Evolutionary conservation across 2,888 invertebrate species (phyloP).

Genomic region (Leptopilina myrica): DNA sequence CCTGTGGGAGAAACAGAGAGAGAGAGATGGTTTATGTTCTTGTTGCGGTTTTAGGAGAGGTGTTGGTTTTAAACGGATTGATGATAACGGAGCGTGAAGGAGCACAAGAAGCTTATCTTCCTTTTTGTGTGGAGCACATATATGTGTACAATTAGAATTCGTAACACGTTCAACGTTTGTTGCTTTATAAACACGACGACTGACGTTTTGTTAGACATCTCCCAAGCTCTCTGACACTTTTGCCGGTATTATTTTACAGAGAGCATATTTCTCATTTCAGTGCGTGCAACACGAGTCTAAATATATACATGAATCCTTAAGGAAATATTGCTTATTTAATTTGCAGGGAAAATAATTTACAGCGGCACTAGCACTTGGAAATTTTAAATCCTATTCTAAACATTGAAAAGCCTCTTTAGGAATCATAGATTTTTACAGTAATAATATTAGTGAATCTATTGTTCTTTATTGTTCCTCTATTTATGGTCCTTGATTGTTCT

Average conservation of each 20-base stretch:
- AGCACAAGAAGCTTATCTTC: slow-evolving; percentile 11
- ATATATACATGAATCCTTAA: slow-evolving; percentile 2
- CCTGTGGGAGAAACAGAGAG: neutral
- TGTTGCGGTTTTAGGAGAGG: slow-evolving; percentile 3
- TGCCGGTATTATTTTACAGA: slow-evolving; percentile 1
- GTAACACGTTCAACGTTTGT: neutral
- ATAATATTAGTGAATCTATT: no score
- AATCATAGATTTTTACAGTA: no score
- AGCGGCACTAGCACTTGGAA: neutral
- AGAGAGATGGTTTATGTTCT: neutral
- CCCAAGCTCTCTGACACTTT: slow-evolving; percentile 15
- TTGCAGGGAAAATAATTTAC: neutral
- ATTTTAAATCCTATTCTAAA: neutral
- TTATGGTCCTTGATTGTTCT: no score
- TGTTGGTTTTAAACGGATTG: slow-evolving; percentile 14
- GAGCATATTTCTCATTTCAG: slow-evolving; percentile 16
- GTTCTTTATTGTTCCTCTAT: no score
- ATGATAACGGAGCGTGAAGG: slow-evolving; percentile 15
- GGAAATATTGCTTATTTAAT: slow-evolving; percentile 21
- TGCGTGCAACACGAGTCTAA: neutral
- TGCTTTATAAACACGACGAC: slow-evolving; percentile 18
- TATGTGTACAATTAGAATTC: neutral
- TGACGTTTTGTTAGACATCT: slow-evolving; percentile 12
- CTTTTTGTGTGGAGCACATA: neutral
- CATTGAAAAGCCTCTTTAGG: no score